phyloP scores from a whole-genome alignment of 2,797 vertebrate genomes.

The Lithobates pipiens region DNA sequence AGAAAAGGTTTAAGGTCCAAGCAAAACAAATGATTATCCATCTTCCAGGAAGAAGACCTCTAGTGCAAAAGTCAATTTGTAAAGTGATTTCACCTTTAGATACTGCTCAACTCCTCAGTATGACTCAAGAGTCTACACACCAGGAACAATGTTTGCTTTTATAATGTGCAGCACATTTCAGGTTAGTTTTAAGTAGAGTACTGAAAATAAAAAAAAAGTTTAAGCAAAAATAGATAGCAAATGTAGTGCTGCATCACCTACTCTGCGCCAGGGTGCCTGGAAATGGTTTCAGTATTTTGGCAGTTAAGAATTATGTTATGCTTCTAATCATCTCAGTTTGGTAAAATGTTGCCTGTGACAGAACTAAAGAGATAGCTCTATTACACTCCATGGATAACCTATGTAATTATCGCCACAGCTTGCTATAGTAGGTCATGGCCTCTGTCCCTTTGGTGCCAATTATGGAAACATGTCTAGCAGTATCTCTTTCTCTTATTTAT shows the following conservation, averaged over 20 bases:
- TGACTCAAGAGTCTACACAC: neutral
- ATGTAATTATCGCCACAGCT: slow-evolving; percentile 1
- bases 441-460: neutral
- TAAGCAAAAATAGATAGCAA: neutral
- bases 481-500: neutral
- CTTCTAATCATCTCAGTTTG: slow-evolving; percentile 1
- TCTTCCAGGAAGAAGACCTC: neutral
- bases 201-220: neutral
- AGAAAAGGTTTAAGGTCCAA: neutral
- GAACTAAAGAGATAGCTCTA: neutral
- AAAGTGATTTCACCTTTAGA: neutral
- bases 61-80: neutral
- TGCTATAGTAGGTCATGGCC: slow-evolving; percentile 7
- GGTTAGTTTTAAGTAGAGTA: neutral
- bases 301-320: neutral
- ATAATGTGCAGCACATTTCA: neutral
- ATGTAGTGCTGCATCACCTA: neutral
- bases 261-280: neutral
- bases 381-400: neutral
- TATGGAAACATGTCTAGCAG: neutral
- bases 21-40: neutral
- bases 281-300: neutral
- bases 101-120: no score
- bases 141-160: neutral
- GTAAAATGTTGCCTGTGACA: neutral